Evolutionary conservation across 2,113 vertebrate species (phyloP).

Genomic region (Phrynocephalus versicolor): DNA sequence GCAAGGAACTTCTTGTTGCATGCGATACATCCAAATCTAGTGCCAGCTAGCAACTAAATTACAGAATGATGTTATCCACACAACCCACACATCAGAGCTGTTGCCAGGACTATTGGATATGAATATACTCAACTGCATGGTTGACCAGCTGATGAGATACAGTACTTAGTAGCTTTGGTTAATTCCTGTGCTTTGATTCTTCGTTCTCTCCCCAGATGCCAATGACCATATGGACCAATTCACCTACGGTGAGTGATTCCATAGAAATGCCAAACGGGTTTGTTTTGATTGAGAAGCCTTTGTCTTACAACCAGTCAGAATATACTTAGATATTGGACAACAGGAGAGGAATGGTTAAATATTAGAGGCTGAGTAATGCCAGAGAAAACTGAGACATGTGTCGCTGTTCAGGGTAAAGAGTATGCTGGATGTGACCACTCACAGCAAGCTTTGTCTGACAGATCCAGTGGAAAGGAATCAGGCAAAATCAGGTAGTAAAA

Average conservation of each 20-base stretch:
- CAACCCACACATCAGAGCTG: background rate
- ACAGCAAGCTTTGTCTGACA: background rate
- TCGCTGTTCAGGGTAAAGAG: background rate
- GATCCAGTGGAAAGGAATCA: background rate
- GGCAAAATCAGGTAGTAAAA: background rate
- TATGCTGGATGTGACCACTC: background rate
- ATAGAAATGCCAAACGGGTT: background rate
- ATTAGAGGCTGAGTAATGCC: background rate
- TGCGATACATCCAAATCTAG: background rate
- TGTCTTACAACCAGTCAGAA: too few relatives aligned
- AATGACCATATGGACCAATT: slow-evolving; percentile 38
- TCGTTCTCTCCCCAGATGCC: slow-evolving; percentile 29
- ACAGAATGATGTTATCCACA: background rate
- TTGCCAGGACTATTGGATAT: background rate
- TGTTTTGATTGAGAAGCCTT: background rate
- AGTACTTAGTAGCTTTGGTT: background rate
- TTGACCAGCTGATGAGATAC: background rate
- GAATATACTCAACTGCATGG: background rate
- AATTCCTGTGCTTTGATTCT: background rate
- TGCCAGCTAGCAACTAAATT: background rate
- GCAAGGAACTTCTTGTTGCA: background rate
- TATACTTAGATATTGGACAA: background rate
- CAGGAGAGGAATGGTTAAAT: background rate
- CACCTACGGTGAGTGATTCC: slow-evolving; percentile 41
- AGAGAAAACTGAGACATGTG: background rate